Percentiles rank a stretch among this genome's conserved stretches.
These are phyloP conservation scores for Panopea generosa DNA, from an alignment of 2,888 invertebrate species.

Conservation along the genomic window DNA sequence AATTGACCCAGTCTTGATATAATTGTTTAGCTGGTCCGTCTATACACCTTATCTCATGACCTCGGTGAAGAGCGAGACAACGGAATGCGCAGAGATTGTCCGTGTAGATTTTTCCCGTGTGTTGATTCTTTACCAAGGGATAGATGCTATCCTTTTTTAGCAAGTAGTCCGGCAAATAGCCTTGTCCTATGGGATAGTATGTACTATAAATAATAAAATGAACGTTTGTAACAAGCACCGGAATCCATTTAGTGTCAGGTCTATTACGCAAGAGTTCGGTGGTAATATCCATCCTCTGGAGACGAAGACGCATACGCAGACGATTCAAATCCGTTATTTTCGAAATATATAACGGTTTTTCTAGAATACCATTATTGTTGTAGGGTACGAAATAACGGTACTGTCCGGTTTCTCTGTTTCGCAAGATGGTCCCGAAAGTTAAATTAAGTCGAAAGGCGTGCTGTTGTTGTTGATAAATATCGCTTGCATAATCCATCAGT, in stretches of 20 bases:
- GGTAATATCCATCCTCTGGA: constrained; percentile 10
- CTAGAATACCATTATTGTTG: constrained; percentile 11
- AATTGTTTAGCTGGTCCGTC: constrained; percentile 24
- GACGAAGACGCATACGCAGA: constrained; percentile 5
- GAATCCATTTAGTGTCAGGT: constrained; percentile 59
- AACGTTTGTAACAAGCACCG: constrained; percentile 56
- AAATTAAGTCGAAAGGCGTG: constrained; percentile 23
- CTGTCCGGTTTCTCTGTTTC: constrained; percentile 3
- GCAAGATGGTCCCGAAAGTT: constrained; percentile 16
- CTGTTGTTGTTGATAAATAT: constrained; percentile 7
- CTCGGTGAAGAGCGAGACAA: constrained; percentile 39
- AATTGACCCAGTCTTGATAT: constrained; percentile 14
- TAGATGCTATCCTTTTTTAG: constrained; percentile 24
- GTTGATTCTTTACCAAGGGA: constrained; percentile 11
- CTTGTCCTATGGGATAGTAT: constrained; percentile 6
- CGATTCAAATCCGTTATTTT: constrained; percentile 8
- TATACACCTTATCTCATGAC: constrained; percentile 24
- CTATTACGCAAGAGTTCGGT: constrained; percentile 40
- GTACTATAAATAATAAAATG: constrained; percentile 25
- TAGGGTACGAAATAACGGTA: constrained; percentile 20
- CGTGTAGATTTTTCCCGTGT: constrained; percentile 25
- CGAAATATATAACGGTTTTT: constrained; percentile 14
- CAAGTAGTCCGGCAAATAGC: neutral
- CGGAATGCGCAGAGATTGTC: constrained; percentile 50
- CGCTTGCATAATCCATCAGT: neutral